A percentile compares a stretch with the other conserved stretches of the same genome.
These are phyloP conservation scores for Crotalus horridus DNA, from an alignment of 2,113 vertebrate species.

Conservation along the genomic window DNA sequence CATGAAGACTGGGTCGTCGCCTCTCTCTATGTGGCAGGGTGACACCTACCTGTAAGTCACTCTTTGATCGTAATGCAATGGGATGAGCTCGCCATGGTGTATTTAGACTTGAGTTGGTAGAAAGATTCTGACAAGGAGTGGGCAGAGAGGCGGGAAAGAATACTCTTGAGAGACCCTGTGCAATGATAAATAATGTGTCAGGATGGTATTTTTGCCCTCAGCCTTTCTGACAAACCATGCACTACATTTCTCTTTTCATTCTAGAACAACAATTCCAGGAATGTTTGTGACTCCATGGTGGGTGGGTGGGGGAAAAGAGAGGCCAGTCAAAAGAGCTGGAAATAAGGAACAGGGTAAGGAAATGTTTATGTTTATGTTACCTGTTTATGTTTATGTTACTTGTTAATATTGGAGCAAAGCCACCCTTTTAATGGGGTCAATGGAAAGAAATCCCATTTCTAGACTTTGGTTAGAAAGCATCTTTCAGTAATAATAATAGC, in stretches of 20 bases:
- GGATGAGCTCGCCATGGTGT: conserved; percentile 58
- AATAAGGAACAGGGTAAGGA: not conserved
- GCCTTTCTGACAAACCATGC: conserved; percentile 47
- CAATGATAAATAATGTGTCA: conserved; percentile 51
- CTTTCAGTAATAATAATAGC: not conserved
- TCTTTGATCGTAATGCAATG: conserved; percentile 62
- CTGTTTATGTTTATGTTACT: not conserved
- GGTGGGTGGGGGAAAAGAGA: not conserved
- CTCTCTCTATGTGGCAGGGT: conserved; percentile 57
- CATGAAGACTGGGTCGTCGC: conserved; percentile 59
- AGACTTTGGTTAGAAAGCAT: not conserved
- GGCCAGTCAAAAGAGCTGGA: not conserved
- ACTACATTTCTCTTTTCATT: conserved; percentile 58
- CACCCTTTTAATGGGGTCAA: not conserved
- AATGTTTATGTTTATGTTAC: not conserved
- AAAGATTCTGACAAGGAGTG: conserved; percentile 63
- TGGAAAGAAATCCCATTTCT: not conserved
- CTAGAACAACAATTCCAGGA: conserved; percentile 54
- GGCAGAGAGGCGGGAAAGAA: conserved; percentile 49
- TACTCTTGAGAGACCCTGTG: conserved; percentile 56
- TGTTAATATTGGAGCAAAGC: not conserved
- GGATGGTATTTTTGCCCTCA: conserved; percentile 36
- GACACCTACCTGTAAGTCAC: conserved; percentile 60
- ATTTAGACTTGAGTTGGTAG: conserved; percentile 58
- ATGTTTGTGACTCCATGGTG: not conserved